A percentile compares a stretch with the other conserved stretches of the same genome.
Conservation (phyloP, 2,888 invertebrate genomes). For the Amphipoea lucens region DNA sequence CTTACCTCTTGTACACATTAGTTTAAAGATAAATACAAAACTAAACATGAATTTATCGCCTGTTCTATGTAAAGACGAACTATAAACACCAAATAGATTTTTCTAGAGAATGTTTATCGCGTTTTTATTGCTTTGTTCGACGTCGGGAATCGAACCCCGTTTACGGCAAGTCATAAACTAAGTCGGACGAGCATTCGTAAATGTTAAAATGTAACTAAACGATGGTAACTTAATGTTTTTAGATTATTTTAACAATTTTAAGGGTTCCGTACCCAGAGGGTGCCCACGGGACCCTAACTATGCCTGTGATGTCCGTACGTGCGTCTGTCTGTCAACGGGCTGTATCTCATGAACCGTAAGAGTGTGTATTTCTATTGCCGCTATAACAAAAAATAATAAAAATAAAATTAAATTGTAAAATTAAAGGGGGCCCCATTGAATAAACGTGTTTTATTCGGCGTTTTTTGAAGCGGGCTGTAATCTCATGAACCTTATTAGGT, state of each 20-base stretch:
- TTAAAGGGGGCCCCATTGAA: no score
- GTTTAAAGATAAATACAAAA: constrained; percentile 35
- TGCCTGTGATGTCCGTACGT: neutral
- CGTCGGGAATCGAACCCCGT: constrained; percentile 80
- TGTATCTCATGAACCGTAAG: neutral
- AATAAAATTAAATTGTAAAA: no score
- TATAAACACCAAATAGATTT: constrained; percentile 77
- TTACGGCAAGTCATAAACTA: constrained; percentile 82
- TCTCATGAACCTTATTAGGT: no score
- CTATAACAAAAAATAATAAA: neutral
- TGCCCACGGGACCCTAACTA: neutral
- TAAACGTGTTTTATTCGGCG: no score
- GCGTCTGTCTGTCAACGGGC: neutral
- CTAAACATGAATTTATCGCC: constrained; percentile 44
- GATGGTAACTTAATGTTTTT: constrained; percentile 69
- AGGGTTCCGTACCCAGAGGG: neutral
- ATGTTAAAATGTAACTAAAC: constrained; percentile 79
- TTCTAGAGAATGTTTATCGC: constrained; percentile 78
- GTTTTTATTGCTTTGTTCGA: constrained; percentile 80
- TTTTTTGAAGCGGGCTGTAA: no score
- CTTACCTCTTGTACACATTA: constrained; percentile 1
- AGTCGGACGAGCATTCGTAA: constrained; percentile 76
- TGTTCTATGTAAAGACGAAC: constrained; percentile 71
- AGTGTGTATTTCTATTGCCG: neutral
- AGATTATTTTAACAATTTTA: constrained; percentile 57